A percentile compares a stretch with the other conserved stretches of the same genome.
Conservation (phyloP, 2,888 invertebrate genomes). For the Linyphia triangularis region DNA sequence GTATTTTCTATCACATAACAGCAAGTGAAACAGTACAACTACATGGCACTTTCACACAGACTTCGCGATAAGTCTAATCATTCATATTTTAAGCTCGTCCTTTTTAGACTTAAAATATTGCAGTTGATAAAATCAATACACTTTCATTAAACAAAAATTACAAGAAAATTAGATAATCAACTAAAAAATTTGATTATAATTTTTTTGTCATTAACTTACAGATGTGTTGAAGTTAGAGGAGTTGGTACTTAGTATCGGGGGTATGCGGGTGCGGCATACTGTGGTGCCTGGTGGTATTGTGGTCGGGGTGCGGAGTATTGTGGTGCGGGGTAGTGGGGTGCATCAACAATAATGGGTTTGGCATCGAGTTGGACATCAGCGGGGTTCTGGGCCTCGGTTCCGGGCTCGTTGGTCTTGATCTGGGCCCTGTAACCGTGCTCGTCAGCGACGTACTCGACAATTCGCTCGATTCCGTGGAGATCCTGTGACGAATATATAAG, state of each 20-base stretch:
- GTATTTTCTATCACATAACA: no score
- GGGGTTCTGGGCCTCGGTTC: slow-evolving; percentile 71
- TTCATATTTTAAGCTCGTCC: no score
- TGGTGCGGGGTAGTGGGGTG: slow-evolving; percentile 32
- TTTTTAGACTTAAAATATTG: no score
- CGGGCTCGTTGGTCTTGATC: slow-evolving; percentile 74
- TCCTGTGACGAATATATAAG: slow-evolving; percentile 21
- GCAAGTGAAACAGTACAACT: no score
- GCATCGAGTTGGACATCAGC: slow-evolving; percentile 65
- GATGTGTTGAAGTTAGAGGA: neutral
- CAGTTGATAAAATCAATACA: no score
- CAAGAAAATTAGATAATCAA: no score
- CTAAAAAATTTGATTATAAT: no score
- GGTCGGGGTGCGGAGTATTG: slow-evolving; percentile 6
- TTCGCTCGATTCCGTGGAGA: slow-evolving; percentile 71
- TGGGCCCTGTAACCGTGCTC: slow-evolving; percentile 76
- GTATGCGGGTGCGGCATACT: slow-evolving; percentile 27
- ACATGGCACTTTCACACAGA: no score
- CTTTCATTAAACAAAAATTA: no score
- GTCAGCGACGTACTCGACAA: slow-evolving; percentile 76
- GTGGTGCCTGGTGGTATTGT: neutral
- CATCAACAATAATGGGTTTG: slow-evolving; percentile 54
- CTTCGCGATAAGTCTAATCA: no score
- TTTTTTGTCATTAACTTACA: no score
- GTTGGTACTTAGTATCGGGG: slow-evolving; percentile 23